Evolutionary conservation across 2,888 invertebrate species (phyloP), one percentile per base, ranked within the genome.

Genomic region (Zeuzera pyrina): DNA sequence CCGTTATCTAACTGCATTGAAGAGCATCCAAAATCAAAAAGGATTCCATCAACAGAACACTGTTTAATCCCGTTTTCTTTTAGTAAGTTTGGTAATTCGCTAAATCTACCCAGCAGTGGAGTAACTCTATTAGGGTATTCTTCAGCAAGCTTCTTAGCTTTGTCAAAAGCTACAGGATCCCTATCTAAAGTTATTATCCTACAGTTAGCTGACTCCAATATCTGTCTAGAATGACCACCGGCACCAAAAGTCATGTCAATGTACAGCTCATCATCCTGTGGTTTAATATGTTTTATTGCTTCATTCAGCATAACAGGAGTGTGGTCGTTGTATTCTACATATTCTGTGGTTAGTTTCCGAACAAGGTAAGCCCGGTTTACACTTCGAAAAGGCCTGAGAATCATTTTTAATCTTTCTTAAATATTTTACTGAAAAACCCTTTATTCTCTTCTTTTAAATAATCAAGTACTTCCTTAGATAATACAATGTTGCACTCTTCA

Each of bases 161-260:
- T 85, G 31, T 89, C 73, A 70, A 88, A 83, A 3, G 97, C 94
- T 8, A 86, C 50, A 0, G 95, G 95, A 73, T 98, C 98, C 64
- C 97, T 87, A 67, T 98, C 98, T 43, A 97, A 70, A 0, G 93
- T 93, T 54, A 91, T 88, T 2, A 97, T 77, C 59, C 84, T 90
- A 11, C 91, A 84, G 21, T 90, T 77, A 7, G 87, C 84, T 15
- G 83, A 58, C 53, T 92, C 85, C 28, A 98, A 79, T 45, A 98
- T 85, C 56, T 86, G 85, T 46, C 81, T 85, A 6, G 93, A 89
- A 60, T 98, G 98, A 0, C 97, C 97, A 4, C 98, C 98, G 12
- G 92, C 92, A 15, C 98, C 97, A 81, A 97, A 98, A 8, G 98
- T 98, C 95, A 97, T 95, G 60, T 98, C 98, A 41, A 98, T 79